These are phyloP conservation scores for Lophotriccus pileatus DNA, from an alignment of 2,797 vertebrate species.

Conservation along the genomic window DNA sequence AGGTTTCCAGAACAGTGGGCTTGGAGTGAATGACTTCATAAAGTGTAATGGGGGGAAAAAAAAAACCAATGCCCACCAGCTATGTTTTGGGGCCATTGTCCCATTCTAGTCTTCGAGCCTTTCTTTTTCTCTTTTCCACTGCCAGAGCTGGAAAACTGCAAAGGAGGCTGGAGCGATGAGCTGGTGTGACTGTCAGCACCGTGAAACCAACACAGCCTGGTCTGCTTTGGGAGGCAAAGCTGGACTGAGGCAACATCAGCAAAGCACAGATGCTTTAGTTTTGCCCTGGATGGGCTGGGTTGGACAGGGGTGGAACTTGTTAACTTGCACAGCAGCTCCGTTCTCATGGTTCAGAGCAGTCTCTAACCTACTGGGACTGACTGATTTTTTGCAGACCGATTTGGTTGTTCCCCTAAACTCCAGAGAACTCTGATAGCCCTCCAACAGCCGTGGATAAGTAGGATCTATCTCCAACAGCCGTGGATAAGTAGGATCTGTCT, in stretches of 20 bases:
- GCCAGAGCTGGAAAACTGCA: neutral
- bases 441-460: neutral
- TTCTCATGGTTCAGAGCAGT: neutral
- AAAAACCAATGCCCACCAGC: neutral
- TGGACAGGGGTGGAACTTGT: neutral
- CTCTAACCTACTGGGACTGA: neutral
- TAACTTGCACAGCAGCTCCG: neutral
- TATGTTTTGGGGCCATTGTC: neutral
- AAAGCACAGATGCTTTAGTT: neutral
- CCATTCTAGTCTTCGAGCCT: neutral
- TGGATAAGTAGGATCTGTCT: neutral
- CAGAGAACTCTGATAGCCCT: neutral
- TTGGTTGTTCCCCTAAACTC: neutral
- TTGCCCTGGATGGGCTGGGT: neutral
- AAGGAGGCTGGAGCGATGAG: neutral
- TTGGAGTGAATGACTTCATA: neutral
- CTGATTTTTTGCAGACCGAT: neutral
- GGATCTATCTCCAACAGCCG: neutral
- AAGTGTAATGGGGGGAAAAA: neutral
- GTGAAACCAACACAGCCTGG: neutral
- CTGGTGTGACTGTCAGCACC: neutral
- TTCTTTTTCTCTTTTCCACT: neutral
- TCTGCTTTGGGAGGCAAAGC: neutral
- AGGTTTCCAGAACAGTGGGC: neutral
- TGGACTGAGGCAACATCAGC: neutral